phyloP scores from a whole-genome alignment of 2,113 vertebrate genomes.

The Lathamus discolor region DNA sequence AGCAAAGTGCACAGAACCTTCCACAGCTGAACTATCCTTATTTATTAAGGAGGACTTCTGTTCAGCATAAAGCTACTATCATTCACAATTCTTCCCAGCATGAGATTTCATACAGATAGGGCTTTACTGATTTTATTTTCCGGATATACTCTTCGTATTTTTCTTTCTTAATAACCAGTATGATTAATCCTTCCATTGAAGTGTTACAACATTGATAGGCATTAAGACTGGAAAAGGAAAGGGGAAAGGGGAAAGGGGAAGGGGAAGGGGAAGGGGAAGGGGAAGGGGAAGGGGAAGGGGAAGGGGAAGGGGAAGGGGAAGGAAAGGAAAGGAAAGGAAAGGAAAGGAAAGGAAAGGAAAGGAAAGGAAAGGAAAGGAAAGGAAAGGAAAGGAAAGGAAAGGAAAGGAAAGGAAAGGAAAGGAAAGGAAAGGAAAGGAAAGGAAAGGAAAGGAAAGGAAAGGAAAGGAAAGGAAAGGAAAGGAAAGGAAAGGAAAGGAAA shows the following conservation, averaged over 20 bases:
- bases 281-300: neutral
- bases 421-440: no score
- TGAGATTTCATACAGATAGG: neutral
- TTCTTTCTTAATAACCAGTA: neutral
- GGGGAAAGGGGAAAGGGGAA: neutral
- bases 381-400: neutral
- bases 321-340: no score
- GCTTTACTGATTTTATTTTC: neutral
- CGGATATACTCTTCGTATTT: fast-evolving
- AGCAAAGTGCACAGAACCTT: neutral
- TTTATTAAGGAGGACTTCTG: neutral
- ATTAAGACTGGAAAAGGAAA: neutral
- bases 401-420: neutral
- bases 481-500: no score
- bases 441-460: neutral
- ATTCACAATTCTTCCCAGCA: neutral
- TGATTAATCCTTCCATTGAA: neutral
- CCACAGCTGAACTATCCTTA: neutral
- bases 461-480: neutral
- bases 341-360: neutral
- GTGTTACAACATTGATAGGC: neutral
- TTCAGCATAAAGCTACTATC: neutral
- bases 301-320: no score
- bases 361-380: no score
- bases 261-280: neutral